A percentile compares a stretch with the other conserved stretches of the same genome.
Conservation (phyloP, 2,113 vertebrate species). For the Danionella cerebrum region DNA sequence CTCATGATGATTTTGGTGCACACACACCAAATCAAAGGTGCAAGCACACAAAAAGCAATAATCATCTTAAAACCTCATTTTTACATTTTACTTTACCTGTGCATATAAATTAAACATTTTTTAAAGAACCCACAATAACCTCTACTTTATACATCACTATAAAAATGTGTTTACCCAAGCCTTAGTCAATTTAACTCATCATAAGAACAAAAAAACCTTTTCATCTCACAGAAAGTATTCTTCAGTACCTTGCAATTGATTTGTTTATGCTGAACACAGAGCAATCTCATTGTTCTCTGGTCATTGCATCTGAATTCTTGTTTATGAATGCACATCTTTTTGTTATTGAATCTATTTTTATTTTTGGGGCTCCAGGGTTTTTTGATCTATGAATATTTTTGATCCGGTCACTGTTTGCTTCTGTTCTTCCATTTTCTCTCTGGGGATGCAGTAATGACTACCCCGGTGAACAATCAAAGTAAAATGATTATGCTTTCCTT, state of each 20-base stretch:
- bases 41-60: too few relatives aligned
- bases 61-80: too few relatives aligned
- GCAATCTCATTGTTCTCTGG: not conserved
- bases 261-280: not conserved
- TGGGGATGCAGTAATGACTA: conserved; percentile 9
- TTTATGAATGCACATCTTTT: conserved; percentile 4
- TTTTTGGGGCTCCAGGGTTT: not conserved
- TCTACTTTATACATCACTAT: not conserved
- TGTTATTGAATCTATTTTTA: not conserved
- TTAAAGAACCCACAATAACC: not conserved
- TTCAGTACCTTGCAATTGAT: not conserved
- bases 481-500: conserved; percentile 20
- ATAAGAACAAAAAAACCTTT: not conserved
- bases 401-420: not conserved
- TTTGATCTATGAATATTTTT: conserved; percentile 1
- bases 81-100: not conserved
- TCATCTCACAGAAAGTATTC: not conserved
- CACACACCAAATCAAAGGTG: too few relatives aligned
- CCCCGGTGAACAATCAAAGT: conserved; percentile 28
- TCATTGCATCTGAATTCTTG: not conserved
- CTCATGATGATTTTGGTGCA: too few relatives aligned
- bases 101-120: not conserved
- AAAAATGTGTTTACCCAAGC: not conserved
- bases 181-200: not conserved
- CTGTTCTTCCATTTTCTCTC: conserved; percentile 13